These are phyloP conservation scores for Hirundichthys speculiger DNA, from an alignment of 2,113 vertebrate genomes.

Conservation along the genomic window DNA sequence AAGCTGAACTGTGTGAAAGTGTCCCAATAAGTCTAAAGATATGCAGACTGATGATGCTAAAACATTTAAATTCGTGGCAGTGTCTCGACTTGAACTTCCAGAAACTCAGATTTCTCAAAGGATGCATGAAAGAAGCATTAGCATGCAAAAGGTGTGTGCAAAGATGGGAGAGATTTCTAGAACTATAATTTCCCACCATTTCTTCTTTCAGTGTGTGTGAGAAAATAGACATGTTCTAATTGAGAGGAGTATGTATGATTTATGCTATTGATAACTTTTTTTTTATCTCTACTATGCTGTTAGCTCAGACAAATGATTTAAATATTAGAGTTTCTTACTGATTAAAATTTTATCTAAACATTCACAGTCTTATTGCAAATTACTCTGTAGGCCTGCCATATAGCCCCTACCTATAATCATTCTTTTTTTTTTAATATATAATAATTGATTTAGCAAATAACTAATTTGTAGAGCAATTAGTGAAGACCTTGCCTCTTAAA, in stretches of 20 bases:
- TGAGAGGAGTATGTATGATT: background rate
- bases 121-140: background rate
- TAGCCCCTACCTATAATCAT: conserved; percentile 11
- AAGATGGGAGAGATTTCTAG: conserved; percentile 16
- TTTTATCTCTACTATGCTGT: conserved; percentile 12
- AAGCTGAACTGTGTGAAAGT: background rate
- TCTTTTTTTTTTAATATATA: conserved; percentile 32
- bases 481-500: conserved; percentile 33
- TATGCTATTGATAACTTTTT: conserved; percentile 4
- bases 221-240: conserved; percentile 11
- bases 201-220: conserved; percentile 10
- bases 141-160: conserved; percentile 12
- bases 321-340: conserved; percentile 2
- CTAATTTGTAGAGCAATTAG: conserved; percentile 60
- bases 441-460: conserved; percentile 57
- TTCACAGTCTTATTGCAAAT: conserved; percentile 12
- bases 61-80: conserved; percentile 3
- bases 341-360: conserved; percentile 26
- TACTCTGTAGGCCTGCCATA: background rate
- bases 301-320: conserved; percentile 5
- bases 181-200: background rate
- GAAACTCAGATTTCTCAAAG: conserved; percentile 1
- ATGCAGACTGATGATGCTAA: conserved; percentile 3
- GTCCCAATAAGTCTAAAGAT: background rate
- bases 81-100: conserved; percentile 1